Evolutionary conservation across 2,888 invertebrate species (phyloP), one percentile per base, ranked within the genome.

Genomic region (Eristalinus aeneus): DNA sequence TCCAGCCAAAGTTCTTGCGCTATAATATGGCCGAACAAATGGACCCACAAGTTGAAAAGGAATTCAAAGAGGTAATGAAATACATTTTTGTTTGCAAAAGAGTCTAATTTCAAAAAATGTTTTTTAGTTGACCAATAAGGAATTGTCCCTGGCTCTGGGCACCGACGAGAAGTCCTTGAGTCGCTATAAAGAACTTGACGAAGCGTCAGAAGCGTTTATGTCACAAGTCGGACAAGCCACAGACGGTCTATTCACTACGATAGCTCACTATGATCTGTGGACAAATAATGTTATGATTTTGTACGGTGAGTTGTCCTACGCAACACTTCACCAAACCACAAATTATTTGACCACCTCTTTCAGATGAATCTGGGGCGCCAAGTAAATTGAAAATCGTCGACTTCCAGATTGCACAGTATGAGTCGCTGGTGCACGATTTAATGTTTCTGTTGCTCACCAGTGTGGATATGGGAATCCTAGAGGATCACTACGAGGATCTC

Each of bases 251-350:
- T 95, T 94, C 91, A 93, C 93, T 0, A 93, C 94, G 0, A 92
- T 94, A 22, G 92, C 93, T 0, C 95, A 95, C 88, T 91, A 93
- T 0, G 95, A 95, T 89, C 93, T 94, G 68, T 95, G 95, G 95
- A 93, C 94, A 12, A 95, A 94, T 89, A 95, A 95, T 88, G 92
- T 95, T 1, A 93, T 95, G 93, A 91, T 95, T 12, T 91, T 93
- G 73, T 92, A 92, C 72, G 93, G 94, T 90, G 89, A 88, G 27
- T 54, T n/a, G n/a, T 27, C 27, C 5, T 27, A 5, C 27, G 27
- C 27, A n/a, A n/a, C n/a, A n/a, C n/a, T n/a, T n/a, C n/a, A n/a
- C n/a, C n/a, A n/a, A n/a, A n/a, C n/a, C n/a, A n/a, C n/a, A n/a
- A n/a, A n/a, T n/a, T n/a, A n/a, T n/a, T n/a, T n/a, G n/a, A n/a